Evolutionary conservation across 2,888 invertebrate species (phyloP).

Genomic region (Caenorhabditis sp.): DNA sequence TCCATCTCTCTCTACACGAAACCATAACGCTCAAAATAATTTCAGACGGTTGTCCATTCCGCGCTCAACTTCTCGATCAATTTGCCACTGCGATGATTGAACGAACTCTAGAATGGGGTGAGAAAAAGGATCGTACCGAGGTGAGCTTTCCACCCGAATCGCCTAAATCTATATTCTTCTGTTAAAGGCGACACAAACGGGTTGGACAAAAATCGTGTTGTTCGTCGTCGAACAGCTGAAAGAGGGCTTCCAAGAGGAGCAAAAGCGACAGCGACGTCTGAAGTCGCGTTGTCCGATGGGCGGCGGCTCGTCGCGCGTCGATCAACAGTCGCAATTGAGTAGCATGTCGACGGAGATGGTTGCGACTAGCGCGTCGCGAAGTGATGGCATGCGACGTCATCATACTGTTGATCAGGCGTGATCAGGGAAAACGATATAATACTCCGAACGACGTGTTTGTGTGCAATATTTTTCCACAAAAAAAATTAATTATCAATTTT

Average conservation of each 20-base stretch:
- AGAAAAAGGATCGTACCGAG: constrained; percentile 53
- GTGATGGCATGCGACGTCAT: background rate
- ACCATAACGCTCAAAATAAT: no score
- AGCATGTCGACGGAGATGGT: no score
- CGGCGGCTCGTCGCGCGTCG: no score
- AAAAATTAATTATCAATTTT: background rate
- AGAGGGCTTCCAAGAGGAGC: constrained; percentile 54
- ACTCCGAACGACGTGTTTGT: background rate
- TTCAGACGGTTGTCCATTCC: constrained; percentile 52
- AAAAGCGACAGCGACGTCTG: constrained; percentile 40
- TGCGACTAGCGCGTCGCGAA: background rate
- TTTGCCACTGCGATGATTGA: constrained; percentile 56
- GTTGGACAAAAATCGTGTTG: constrained; percentile 58
- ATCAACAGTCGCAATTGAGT: no score
- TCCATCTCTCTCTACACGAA: no score
- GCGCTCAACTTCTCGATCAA: constrained; percentile 48
- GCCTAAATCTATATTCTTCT: background rate
- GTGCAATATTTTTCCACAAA: background rate
- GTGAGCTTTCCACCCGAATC: constrained; percentile 5
- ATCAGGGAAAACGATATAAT: background rate
- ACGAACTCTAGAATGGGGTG: constrained; percentile 56
- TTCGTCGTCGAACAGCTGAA: constrained; percentile 54
- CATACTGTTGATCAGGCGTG: background rate
- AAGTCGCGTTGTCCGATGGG: constrained; percentile 7
- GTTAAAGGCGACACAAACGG: constrained; percentile 48